Evolutionary conservation across 1,140 invertebrate genomes (phyloP), one percentile per base, ranked within the genome.

Genomic region (Sipha flava): DNA sequence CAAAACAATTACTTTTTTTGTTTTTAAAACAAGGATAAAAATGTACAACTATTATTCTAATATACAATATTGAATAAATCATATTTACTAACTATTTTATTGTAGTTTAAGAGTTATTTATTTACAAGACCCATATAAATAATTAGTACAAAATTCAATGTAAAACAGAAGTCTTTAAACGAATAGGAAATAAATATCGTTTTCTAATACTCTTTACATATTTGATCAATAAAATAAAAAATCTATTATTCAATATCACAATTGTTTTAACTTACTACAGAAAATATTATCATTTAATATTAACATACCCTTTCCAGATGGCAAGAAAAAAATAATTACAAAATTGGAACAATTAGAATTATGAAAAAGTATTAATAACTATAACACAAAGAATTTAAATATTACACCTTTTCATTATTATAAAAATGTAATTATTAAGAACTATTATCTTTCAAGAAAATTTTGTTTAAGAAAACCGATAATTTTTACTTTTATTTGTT

Each of bases 281-380:
- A 43, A 68, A 18, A 34, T n/a, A 47, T 10, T 31, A 70, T 26
- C 23, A 45, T 16, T 45, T 68, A 68, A 68, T 68, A 14, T 18
- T 31, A 72, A 31, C 45, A 31, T 49, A 72, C 68, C 68, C 14
- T 23, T 72, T 72, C 68, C 68, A 72, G 68, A 72, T 72, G 68
- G 68, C 12, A 70, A 47, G 64, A 43, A 4, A 12, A 68, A 26
- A 26, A 43, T 34, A 62, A 16, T 21, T 54, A 10, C 4, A 23
- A 3, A 54, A 23, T 54, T 54, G 23, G 21, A 54, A 54, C 23
- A 23, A 26, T 62, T n/a, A 62, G 7, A 34, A 21, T 7, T 21
- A 37, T 37, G 10, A 37, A 21, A 66, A 10, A 37, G 37, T 37
- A 21, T 21, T 64, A 21, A 37, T 37, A 14, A 37, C 31, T 37